phyloP scores from a whole-genome alignment of 2,797 vertebrate genomes.

The Ciconia nigra region DNA sequence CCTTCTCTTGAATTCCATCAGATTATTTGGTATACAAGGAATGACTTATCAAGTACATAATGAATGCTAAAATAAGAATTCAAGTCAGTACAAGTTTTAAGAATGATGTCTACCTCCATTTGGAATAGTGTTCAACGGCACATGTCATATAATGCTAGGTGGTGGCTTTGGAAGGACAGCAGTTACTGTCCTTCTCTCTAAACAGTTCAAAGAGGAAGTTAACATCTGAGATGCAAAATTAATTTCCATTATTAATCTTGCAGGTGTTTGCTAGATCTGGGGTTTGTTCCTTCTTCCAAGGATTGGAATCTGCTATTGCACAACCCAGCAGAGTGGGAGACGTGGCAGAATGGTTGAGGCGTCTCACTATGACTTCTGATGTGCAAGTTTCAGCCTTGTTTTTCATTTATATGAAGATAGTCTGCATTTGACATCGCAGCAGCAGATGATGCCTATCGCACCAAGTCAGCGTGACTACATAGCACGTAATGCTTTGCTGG shows the following conservation, averaged over 20 bases:
- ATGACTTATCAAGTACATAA: not conserved
- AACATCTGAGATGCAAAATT: not conserved
- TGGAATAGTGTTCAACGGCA: not conserved
- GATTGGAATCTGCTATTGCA: not conserved
- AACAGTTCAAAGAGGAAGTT: not conserved
- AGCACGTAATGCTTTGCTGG: accelerated
- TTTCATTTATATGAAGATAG: not conserved
- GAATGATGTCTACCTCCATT: not conserved
- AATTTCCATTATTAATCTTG: not conserved
- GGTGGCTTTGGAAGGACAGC: not conserved
- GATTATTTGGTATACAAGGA: not conserved
- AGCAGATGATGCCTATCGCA: not conserved
- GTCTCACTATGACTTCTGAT: not conserved
- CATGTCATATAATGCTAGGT: not conserved
- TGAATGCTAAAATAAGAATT: not conserved
- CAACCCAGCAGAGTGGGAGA: not conserved
- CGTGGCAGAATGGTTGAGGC: not conserved
- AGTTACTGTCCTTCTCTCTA: not conserved
- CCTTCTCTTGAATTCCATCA: not conserved
- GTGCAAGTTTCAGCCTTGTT: not conserved
- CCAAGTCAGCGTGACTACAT: not conserved
- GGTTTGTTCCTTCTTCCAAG: not conserved
- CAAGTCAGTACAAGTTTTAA: not conserved
- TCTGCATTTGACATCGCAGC: not conserved
- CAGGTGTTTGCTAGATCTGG: not conserved